Conservation (phyloP, 2,888 invertebrate genomes). For the Ptychoptera albimana region DNA sequence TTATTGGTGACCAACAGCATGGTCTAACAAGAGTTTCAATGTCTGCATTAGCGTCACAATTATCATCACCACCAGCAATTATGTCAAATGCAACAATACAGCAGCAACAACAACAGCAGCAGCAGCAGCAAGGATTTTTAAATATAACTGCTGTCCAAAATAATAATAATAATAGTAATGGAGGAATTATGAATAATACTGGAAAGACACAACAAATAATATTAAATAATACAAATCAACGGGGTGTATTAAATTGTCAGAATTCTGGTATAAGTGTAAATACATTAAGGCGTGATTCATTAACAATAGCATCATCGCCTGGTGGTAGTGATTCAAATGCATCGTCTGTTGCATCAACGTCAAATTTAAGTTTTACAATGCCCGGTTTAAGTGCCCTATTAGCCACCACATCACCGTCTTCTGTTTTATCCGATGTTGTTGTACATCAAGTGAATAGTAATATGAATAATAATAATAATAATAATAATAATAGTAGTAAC, state of each 20-base stretch:
- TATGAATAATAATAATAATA: constrained; percentile 3
- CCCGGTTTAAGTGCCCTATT: constrained; percentile 39
- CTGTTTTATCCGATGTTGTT: constrained; percentile 9
- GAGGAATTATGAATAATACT: constrained; percentile 13
- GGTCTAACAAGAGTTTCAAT: constrained; percentile 24
- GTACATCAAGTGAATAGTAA: background rate
- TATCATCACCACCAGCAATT: constrained; percentile 30
- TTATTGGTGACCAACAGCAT: no score
- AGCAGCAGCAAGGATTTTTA: no score
- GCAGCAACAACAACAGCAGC: constrained; percentile 10
- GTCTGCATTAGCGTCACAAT: constrained; percentile 30
- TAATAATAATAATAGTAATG: constrained; percentile 6
- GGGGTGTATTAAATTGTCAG: constrained; percentile 14
- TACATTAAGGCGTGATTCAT: constrained; percentile 30
- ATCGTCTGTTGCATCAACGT: constrained; percentile 24
- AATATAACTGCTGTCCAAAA: constrained; percentile 6
- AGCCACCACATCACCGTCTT: constrained; percentile 32
- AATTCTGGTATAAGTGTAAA: constrained; percentile 24
- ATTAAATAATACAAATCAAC: constrained; percentile 3
- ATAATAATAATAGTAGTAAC: background rate
- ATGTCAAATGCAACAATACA: constrained; percentile 23
- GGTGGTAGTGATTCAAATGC: constrained; percentile 28
- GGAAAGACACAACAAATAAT: constrained; percentile 8
- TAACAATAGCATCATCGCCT: constrained; percentile 31
- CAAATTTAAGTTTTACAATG: constrained; percentile 37